These are phyloP conservation scores for Calidris pygmaea DNA, from an alignment of 2,113 vertebrate genomes.

Conservation along the genomic window DNA sequence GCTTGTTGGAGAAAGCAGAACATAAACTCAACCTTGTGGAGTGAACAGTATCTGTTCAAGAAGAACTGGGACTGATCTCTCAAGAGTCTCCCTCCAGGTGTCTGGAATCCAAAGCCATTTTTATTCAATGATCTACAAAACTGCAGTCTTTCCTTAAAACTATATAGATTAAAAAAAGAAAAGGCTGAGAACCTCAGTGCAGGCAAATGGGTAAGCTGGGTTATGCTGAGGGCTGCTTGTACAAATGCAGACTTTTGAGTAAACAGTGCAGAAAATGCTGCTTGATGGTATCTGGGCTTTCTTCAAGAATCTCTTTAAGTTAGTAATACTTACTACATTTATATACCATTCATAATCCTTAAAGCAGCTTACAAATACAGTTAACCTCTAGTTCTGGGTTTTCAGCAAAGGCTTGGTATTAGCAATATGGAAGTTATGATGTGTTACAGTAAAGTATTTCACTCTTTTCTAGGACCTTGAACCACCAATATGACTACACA, in stretches of 20 bases:
- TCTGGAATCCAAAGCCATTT: background rate
- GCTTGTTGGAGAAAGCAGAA: background rate
- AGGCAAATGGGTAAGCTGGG: background rate
- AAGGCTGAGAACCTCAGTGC: background rate
- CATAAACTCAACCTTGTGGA: background rate
- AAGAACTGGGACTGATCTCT: background rate
- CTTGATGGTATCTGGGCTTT: background rate
- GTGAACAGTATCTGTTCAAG: background rate
- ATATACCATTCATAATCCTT: background rate
- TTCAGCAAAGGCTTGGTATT: background rate
- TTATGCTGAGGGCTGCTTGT: background rate
- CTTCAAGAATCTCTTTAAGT: background rate
- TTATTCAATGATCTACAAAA: background rate
- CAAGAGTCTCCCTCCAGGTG: background rate
- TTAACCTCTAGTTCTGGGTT: background rate
- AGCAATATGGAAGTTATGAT: background rate
- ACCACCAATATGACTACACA: constrained; percentile 99
- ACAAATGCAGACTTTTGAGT: background rate
- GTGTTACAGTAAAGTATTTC: background rate
- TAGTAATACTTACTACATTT: background rate
- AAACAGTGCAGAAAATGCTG: background rate
- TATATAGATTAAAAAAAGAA: background rate
- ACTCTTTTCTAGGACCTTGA: constrained; percentile 87
- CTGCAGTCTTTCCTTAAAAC: background rate
- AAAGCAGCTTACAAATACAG: background rate